Evolutionary conservation across 2,113 vertebrate genomes (phyloP), one percentile per base, ranked within the genome.

Genomic region (Panthera leo): DNA sequence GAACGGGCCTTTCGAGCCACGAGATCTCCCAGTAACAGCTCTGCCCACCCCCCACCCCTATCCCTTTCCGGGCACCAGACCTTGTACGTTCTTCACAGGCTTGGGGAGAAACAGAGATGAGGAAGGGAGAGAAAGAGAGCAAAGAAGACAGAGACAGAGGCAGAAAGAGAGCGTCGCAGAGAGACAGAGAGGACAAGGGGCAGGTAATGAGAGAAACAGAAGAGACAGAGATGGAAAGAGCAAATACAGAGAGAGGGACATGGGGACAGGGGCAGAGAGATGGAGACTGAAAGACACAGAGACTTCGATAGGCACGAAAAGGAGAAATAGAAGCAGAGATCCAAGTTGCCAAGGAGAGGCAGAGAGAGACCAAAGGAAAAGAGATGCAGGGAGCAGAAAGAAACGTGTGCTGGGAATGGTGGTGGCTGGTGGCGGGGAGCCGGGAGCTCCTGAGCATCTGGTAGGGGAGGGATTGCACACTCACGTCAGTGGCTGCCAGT

Each of bases 401-500:
- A 61, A 36, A 48, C 36, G 39, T 42, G 29, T 53, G 21, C 14
- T 18, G 29, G 27, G 53, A 29, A 18, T 18, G 13, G 12, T 18
- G 13, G 12, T 48, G 19, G 29, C 0, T 11, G 45, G 70, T 48
- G 19, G 29, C 0, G 1, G 12, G 1, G 12, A 34, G n/a, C 15
- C 18, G 34, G 84, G 25, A 45, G 51, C 36, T n/a, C 51, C 65
- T 0, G 9, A 34, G 8, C 15, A 13, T 5, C 63, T 36, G 55
- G 36, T 0, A 14, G 31, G 34, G 25, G 36, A 16, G 36, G 78
- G 29, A 7, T 34, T 0, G 2, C 23, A 68, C 93, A 98, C 98
- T 98, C 94, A 99, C 98, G 98, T 98, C 58, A 99, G 97, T 6
- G 98, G 98, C 76, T 98, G 98, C 98, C 98, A 98, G 92, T 92